A percentile compares a stretch with the other conserved stretches of the same genome.
Evolutionary conservation across 2,113 vertebrate species (phyloP).

Genomic region (Ceratotherium simum): DNA sequence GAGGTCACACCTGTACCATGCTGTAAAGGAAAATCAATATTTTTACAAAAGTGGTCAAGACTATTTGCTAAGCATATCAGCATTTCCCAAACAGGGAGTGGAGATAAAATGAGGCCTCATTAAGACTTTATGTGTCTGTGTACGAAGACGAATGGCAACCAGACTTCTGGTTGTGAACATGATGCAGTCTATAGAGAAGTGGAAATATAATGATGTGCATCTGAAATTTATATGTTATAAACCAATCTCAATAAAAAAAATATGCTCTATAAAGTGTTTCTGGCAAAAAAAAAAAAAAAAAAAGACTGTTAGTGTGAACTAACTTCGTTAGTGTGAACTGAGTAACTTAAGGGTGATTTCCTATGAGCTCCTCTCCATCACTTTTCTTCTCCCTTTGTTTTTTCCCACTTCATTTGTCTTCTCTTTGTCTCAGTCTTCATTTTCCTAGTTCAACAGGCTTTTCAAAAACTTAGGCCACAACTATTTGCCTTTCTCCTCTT

Average conservation of each 20-base stretch:
- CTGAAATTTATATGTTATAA: too few species aligned
- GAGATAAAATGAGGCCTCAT: neutral
- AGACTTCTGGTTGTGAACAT: too few species aligned
- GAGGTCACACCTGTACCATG: neutral
- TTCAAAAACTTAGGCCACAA: neutral
- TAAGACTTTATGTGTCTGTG: neutral
- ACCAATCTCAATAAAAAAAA: too few species aligned
- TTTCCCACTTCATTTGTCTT: neutral
- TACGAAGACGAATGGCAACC: too few species aligned
- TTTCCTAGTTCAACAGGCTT: neutral
- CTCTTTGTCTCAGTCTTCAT: neutral
- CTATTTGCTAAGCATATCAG: constrained; percentile 11
- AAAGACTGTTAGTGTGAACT: neutral
- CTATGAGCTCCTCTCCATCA: neutral
- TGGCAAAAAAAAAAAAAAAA: too few species aligned
- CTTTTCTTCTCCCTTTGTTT: neutral
- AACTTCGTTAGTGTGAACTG: neutral
- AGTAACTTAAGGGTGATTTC: neutral
- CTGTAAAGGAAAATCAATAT: constrained; percentile 38
- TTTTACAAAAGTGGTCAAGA: constrained; percentile 21
- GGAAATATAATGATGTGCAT: too few species aligned
- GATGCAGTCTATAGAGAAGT: too few species aligned
- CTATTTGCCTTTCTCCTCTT: neutral
- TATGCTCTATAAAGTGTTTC: too few species aligned
- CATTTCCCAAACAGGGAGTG: constrained; percentile 35